Conservation (phyloP, 2,797 vertebrate species). For the Esox masquinongy region DNA sequence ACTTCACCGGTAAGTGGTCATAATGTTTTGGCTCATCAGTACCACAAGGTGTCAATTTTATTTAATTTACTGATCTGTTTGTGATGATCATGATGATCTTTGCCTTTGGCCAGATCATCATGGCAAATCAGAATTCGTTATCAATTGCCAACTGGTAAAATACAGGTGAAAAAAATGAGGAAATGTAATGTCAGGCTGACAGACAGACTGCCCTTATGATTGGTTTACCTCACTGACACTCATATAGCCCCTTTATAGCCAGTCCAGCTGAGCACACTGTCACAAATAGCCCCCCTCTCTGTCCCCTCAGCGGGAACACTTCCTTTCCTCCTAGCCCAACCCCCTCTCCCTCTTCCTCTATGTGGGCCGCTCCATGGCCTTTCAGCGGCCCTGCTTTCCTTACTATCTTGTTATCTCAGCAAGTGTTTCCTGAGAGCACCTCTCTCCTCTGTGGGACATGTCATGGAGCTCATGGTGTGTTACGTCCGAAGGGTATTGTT, state of each 20-base stretch:
- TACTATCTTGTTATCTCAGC: conserved; percentile 82
- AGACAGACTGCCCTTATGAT: neutral
- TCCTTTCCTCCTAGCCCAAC: neutral
- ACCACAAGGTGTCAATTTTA: too few relatives aligned
- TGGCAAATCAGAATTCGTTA: too few relatives aligned
- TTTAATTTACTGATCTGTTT: too few relatives aligned
- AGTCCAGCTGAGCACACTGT: conserved; percentile 10
- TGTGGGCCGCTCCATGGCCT: conserved; percentile 49
- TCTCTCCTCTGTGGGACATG: conserved; percentile 63
- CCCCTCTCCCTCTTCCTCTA: conserved; percentile 16
- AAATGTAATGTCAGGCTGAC: neutral
- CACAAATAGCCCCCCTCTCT: conserved; percentile 24
- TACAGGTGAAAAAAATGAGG: too few relatives aligned
- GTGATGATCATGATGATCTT: too few relatives aligned
- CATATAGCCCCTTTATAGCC: conserved; percentile 9
- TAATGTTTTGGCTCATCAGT: too few relatives aligned
- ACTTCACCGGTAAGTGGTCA: too few relatives aligned
- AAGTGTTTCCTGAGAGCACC: conserved; percentile 75
- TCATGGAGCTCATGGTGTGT: conserved; percentile 52
- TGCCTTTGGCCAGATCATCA: too few relatives aligned
- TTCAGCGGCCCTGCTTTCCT: conserved; percentile 60
- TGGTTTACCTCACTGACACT: neutral
- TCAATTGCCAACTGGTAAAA: too few relatives aligned
- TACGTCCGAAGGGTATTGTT: conserved; percentile 71
- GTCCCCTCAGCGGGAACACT: neutral